Conservation (phyloP, 2,888 invertebrate species). For the Sarcophaga subvicina region DNA sequence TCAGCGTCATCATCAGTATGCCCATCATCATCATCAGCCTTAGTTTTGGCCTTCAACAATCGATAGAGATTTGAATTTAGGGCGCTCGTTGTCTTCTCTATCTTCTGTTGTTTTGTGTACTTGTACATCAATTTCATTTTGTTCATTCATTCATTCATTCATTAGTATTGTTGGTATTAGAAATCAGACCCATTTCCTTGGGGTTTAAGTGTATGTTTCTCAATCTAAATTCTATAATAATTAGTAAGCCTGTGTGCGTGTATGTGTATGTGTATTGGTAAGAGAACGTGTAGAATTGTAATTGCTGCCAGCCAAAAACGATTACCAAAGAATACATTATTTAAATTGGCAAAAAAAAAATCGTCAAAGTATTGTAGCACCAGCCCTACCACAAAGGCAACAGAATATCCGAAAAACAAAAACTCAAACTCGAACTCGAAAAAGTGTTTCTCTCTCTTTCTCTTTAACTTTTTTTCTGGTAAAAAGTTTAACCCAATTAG, state of each 20-base stretch:
- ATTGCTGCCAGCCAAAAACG: conserved; percentile 27
- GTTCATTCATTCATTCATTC: not conserved
- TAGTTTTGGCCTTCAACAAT: conserved; percentile 45
- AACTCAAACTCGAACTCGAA: conserved; percentile 14
- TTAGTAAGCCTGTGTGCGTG: conserved; percentile 18
- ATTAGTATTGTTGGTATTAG: conserved; percentile 6
- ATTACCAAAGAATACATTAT: conserved; percentile 11
- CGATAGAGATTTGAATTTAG: conserved; percentile 1
- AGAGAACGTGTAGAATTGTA: conserved; percentile 37
- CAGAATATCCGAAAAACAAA: not conserved
- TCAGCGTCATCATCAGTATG: not conserved
- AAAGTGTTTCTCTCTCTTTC: conserved; percentile 2
- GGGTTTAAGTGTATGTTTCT: too few relatives aligned
- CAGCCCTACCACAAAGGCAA: not conserved
- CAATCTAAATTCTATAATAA: conserved; percentile 13
- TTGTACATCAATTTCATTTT: too few relatives aligned
- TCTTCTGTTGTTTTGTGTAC: too few relatives aligned
- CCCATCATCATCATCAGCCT: too few relatives aligned
- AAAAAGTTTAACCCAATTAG: conserved; percentile 55
- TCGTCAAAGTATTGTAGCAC: not conserved
- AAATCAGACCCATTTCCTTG: not conserved
- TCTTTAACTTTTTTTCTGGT: not conserved
- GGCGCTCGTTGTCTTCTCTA: too few relatives aligned
- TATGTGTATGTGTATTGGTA: conserved; percentile 36
- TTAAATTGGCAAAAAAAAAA: not conserved